Evolutionary conservation across 2,797 vertebrate species (phyloP).

Genomic region (Chelonia mydas): DNA sequence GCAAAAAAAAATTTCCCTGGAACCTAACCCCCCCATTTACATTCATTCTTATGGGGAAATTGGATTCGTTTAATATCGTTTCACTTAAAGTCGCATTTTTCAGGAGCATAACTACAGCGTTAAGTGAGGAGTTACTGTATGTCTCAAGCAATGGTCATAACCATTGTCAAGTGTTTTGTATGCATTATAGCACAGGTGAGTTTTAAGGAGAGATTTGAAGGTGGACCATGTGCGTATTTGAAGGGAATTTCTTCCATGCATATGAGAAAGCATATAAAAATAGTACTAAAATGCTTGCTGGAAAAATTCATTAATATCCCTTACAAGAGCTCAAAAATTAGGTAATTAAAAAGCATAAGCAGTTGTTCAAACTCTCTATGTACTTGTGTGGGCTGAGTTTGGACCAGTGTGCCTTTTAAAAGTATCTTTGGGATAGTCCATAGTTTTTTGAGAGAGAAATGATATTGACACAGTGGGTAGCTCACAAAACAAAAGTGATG

Average conservation of each 20-base stretch:
- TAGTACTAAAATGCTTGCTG: accelerated
- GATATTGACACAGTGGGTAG: not conserved
- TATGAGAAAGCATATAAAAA: not conserved
- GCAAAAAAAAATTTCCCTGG: no score
- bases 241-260: not conserved
- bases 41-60: no score
- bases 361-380: not conserved
- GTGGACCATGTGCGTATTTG: accelerated
- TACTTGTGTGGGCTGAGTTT: not conserved
- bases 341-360: not conserved
- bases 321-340: not conserved
- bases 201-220: not conserved
- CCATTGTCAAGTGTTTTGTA: not conserved
- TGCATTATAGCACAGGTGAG: accelerated
- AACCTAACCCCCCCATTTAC: no score
- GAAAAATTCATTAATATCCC: accelerated
- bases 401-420: not conserved
- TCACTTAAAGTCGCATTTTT: no score
- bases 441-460: not conserved
- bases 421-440: not conserved
- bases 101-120: no score
- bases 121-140: no score
- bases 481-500: not conserved
- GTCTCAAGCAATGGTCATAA: not conserved
- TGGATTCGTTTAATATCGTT: no score